These are phyloP conservation scores for Paramuricea clavata DNA, from an alignment of 92 coral and sea anemone genomes.

Conservation along the genomic window DNA sequence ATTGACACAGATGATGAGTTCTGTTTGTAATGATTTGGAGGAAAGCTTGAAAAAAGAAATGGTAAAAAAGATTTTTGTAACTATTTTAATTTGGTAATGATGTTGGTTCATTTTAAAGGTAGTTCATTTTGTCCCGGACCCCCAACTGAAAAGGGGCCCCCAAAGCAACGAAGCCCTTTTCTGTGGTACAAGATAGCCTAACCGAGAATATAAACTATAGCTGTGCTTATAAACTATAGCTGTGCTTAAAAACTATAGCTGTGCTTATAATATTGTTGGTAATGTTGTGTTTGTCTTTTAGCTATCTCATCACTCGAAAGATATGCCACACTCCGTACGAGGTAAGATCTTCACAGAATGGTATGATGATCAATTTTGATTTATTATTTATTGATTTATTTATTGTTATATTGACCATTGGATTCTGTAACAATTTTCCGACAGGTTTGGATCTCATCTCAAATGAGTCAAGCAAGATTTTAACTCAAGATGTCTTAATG, in stretches of 20 bases:
- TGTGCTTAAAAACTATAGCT: too few relatives aligned
- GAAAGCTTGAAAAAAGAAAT: conserved; percentile 83
- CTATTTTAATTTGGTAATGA: background rate
- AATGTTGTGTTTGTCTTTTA: background rate
- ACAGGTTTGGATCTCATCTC: conserved; percentile 79
- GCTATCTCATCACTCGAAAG: conserved; percentile 47
- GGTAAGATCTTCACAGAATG: conserved; percentile 5
- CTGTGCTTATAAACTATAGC: too few relatives aligned
- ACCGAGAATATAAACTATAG: background rate
- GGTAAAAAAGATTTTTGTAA: conserved; percentile 61
- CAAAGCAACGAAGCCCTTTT: too few relatives aligned
- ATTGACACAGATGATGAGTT: conserved; percentile 93
- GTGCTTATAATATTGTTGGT: too few relatives aligned
- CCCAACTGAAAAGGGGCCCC: too few relatives aligned
- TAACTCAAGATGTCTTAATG: conserved; percentile 94
- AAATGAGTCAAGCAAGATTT: conserved; percentile 83
- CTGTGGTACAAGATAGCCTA: too few relatives aligned
- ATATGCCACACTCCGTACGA: conserved; percentile 39
- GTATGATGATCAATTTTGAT: too few relatives aligned
- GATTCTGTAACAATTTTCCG: background rate
- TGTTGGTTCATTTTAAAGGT: too few relatives aligned
- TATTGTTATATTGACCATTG: background rate
- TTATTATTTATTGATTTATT: background rate
- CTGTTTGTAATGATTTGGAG: conserved; percentile 93
- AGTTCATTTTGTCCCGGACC: too few relatives aligned